Evolutionary conservation across 2,797 vertebrate genomes (phyloP).

Genomic region (Forpus xanthops): DNA sequence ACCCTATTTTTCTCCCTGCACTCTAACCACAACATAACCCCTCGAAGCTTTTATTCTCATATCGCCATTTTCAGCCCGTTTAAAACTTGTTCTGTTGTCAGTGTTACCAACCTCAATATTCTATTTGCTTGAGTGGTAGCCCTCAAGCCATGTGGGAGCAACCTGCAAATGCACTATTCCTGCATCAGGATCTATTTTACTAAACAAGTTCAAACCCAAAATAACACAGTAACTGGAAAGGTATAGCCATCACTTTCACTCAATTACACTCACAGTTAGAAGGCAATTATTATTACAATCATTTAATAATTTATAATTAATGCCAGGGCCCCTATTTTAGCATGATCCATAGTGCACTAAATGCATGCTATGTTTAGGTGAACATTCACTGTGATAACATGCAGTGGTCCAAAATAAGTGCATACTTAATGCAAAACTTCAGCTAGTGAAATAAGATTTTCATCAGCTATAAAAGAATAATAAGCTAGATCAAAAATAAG

Average conservation of each 20-base stretch:
- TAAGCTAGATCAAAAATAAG: neutral
- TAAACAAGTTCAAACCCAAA: neutral
- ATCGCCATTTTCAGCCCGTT: neutral
- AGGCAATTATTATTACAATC: neutral
- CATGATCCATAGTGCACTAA: neutral
- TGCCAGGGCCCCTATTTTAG: neutral
- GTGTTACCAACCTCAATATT: constrained; percentile 14
- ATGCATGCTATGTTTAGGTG: neutral
- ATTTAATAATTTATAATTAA: constrained; percentile 2
- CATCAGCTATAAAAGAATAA: neutral
- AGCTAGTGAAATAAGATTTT: neutral
- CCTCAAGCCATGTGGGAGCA: constrained; percentile 2
- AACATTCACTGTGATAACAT: neutral
- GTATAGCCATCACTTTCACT: neutral
- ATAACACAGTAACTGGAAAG: neutral
- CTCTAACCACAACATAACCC: neutral
- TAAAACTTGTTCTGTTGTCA: constrained; percentile 11
- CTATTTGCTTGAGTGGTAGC: constrained; percentile 20
- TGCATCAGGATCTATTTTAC: constrained; percentile 27
- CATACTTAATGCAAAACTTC: neutral
- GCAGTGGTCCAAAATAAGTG: neutral
- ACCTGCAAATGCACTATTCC: neutral
- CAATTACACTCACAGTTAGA: neutral
- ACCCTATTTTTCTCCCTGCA: neutral
- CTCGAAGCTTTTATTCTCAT: neutral